Evolutionary conservation across 1,140 invertebrate genomes (phyloP), one percentile per base, ranked within the genome.

Genomic region (Eriosoma lanigerum): DNA sequence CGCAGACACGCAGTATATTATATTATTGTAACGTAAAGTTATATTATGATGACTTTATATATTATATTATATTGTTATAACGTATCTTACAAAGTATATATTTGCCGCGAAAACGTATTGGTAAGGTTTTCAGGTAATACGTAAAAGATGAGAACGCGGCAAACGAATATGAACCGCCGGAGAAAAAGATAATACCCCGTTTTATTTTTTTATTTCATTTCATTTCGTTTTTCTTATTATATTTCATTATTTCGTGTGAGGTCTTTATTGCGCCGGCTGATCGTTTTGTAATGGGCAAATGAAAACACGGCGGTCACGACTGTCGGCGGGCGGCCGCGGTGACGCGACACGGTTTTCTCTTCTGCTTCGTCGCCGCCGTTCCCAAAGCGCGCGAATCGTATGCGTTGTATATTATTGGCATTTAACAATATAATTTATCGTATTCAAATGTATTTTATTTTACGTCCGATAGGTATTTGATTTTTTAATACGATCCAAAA

Each of bases 241-340:
- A 38, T 38, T 62, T 48, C 75, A 46, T 78, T 62, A 48, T 78
- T 78, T 78, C 75, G 75, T 78, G 75, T 78, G 75, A 78, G 75
- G 75, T 78, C 75, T 78, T 78, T 60, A 78, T 78, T 78, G 75
- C 56, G 38, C 38, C 56, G 75, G 29, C 75, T 78, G 75, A 78
- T 78, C 75, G 75, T 78, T 78, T 78, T 78, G 75, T 78, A 78
- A 78, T 78, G 75, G 52, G 75, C 38, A 32, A 24, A 32, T n/a
- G 38, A 60, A 76, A 60, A 60, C 29, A 26, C 73, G 73, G 75
- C 38, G 75, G 56, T 78, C 75, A 78, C 75, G 75, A 76, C 73
- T 32, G 48, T 70, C 26, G 38, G 44, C 26, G 21, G 38, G 44
- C 26, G 21, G 3, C 9, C 15, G n/a, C n/a, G 54, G 54, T 75